Evolutionary conservation across 2,888 invertebrate genomes (phyloP).

Genomic region (Parapristionchus giblindavisi): DNA sequence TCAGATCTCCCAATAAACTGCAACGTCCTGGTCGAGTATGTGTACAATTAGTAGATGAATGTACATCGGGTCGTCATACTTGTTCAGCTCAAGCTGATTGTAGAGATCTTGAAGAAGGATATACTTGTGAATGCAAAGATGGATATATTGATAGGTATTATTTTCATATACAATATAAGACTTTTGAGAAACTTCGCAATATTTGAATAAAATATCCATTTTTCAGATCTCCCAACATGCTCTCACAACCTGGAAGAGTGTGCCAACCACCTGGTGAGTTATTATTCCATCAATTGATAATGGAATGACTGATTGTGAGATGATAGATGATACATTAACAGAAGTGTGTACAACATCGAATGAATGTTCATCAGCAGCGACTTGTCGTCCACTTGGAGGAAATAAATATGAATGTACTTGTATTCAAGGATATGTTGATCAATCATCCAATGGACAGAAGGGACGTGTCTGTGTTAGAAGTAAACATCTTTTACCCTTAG

Average conservation of each 20-base stretch:
- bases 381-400: conserved; percentile 69
- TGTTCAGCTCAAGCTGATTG: conserved; percentile 69
- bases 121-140: conserved; percentile 69
- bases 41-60: conserved; percentile 64
- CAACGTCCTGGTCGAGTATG: conserved; percentile 66
- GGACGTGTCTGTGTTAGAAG: conserved; percentile 67
- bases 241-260: conserved; percentile 66
- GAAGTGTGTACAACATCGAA: conserved; percentile 69
- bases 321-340: not conserved
- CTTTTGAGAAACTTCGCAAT: not conserved
- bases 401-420: conserved; percentile 68
- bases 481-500: conserved; percentile 44
- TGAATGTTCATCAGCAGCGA: conserved; percentile 68
- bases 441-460: conserved; percentile 58
- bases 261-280: conserved; percentile 61
- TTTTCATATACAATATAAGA: not conserved
- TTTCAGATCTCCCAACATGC: conserved; percentile 65
- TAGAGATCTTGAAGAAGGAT: conserved; percentile 67
- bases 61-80: conserved; percentile 61
- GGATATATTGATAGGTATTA: conserved; percentile 45
- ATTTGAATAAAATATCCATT: not conserved
- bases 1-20: conserved; percentile 65
- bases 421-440: conserved; percentile 66
- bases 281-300: not conserved
- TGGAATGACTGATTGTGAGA: not conserved